Evolutionary conservation across 2,113 vertebrate species (phyloP), one percentile per base, ranked within the genome.

Genomic region (Silurus asotus): DNA sequence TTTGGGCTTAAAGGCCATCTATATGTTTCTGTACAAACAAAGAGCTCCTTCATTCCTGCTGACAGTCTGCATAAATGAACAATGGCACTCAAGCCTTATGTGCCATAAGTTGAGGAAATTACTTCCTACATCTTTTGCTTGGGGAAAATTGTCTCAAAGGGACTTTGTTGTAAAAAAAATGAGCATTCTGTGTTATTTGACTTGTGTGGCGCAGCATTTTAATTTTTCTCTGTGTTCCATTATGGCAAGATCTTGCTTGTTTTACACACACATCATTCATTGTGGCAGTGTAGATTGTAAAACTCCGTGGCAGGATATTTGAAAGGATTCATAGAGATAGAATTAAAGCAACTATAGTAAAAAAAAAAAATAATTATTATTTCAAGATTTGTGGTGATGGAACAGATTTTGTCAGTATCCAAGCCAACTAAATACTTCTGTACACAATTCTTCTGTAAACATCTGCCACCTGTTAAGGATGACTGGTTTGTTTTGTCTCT

Each of bases 41-140:
- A 86, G 76, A 74, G 51, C 72, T 15, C 80, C 83, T 88, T 90
- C 82, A 84, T 88, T 77, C 74, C 61, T 64, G 37, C 88, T 88
- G 65, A 81, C 11, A 28, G 56, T 58, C 75, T 80, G 45, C 62
- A 83, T 83, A 81, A 86, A 89, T 89, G 83, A 89, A 88, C 81
- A 88, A 83, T 85, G 82, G 82, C 82, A 53, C 84, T 87, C 56
- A 86, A 89, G 0, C 48, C 72, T 84, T 25, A n/a, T 87, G 61
- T 90, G 83, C 81, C 76, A 83, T 84, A 88, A 78, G 58, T n/a
- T 83, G 88, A 88, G 86, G 84, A 89, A 90, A 89, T 86, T 83
- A 81, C 83, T 85, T 55, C 59, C 49, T 55, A 56, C 49, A 37
- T 78, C 7, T 78, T 78, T 78, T 9, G 20, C 51, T 77, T 55